Conservation (phyloP, 92 coral and sea anemone species). For the Epizoanthus illoricatus region DNA sequence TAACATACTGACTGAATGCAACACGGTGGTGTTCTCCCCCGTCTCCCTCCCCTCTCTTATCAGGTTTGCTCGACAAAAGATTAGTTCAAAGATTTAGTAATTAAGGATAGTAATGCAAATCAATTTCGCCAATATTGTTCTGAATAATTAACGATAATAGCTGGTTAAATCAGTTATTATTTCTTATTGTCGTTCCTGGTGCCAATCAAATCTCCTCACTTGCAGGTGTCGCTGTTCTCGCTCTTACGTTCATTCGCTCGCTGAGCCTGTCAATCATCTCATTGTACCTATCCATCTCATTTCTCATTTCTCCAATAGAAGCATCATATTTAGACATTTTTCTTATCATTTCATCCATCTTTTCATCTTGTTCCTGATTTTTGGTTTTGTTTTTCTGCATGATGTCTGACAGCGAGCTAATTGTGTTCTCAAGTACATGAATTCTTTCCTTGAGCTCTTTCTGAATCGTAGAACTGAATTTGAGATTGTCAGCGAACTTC, state of each 20-base stretch:
- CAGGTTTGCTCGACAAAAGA: too few species aligned
- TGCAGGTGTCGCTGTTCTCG: not conserved
- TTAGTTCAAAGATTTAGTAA: too few species aligned
- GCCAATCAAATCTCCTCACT: not conserved
- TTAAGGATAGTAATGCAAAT: too few species aligned
- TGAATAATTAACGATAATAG: too few species aligned
- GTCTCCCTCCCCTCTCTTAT: too few species aligned
- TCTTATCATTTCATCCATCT: not conserved
- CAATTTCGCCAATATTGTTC: too few species aligned
- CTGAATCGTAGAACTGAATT: slow-evolving; percentile 18
- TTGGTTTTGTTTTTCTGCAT: not conserved
- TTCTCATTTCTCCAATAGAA: slow-evolving; percentile 6
- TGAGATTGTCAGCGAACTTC: slow-evolving; percentile 24
- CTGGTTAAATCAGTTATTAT: not conserved
- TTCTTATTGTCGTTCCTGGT: not conserved
- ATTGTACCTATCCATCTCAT: slow-evolving; percentile 23
- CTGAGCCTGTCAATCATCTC: not conserved
- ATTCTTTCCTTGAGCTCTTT: slow-evolving; percentile 26
- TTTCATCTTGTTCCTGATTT: slow-evolving; percentile 27
- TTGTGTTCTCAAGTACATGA: not conserved
- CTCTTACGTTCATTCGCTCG: not conserved
- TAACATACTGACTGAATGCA: too few species aligned
- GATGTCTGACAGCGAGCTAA: not conserved
- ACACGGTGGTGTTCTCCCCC: too few species aligned
- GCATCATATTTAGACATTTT: not conserved